Evolutionary conservation across 2,113 vertebrate genomes (phyloP).

Genomic region (Forbesichthys papilliferus): DNA sequence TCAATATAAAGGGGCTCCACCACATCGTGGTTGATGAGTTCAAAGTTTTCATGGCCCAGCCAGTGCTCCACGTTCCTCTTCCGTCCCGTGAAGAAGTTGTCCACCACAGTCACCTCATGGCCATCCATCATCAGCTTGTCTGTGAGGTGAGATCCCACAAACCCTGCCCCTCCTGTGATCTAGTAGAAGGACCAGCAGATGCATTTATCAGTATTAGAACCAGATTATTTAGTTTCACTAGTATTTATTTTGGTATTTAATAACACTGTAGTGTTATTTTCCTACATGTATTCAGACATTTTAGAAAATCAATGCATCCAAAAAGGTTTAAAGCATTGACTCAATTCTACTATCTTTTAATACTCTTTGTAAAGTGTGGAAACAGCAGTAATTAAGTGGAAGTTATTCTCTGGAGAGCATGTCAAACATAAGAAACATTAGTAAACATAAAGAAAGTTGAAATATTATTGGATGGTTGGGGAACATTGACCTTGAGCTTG

Average conservation of each 20-base stretch:
- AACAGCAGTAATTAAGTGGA: not conserved
- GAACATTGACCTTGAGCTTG: not conserved
- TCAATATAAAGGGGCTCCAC: constrained; percentile 98
- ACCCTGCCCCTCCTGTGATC: constrained; percentile 97
- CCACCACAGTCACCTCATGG: constrained; percentile 98
- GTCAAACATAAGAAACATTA: not conserved
- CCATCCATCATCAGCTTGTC: constrained; percentile 99
- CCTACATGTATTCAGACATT: too few species aligned
- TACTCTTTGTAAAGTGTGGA: not conserved
- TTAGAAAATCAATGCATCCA: too few species aligned
- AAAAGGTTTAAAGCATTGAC: too few species aligned
- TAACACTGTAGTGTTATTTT: too few species aligned
- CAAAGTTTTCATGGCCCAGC: constrained; percentile 99
- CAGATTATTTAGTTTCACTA: too few species aligned
- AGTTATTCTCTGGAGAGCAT: not conserved
- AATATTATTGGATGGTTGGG: not conserved
- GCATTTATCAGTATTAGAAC: too few species aligned
- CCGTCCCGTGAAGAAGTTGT: constrained; percentile 99
- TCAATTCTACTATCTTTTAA: not conserved
- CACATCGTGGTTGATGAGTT: constrained; percentile 98
- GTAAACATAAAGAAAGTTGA: not conserved
- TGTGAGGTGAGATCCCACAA: constrained; percentile 97
- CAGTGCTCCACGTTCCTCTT: constrained; percentile 99
- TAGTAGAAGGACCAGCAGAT: constrained; percentile 45
- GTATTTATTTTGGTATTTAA: too few species aligned